Base-by-base conservation (phyloP, 1,140 invertebrate species). In the Nebria ingens region DNA sequence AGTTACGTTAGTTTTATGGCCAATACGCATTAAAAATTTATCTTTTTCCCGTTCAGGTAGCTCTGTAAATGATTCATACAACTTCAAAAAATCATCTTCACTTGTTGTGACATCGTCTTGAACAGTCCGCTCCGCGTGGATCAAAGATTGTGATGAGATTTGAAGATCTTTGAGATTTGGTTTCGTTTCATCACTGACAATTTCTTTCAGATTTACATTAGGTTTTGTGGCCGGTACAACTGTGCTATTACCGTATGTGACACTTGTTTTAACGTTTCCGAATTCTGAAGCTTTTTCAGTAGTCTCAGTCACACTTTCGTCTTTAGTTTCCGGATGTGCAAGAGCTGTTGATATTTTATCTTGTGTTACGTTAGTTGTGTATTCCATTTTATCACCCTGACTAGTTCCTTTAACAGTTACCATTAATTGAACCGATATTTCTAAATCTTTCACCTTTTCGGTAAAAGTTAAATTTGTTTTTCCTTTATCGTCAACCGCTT, bases 61-160 rank as follows among this genome's bases (percentile, higher is more conserved):
- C 17, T 45, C 40, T 12, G 40, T 45, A 17, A 45, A 45, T 11
- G 40, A 45, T 45, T 45, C 40, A 17, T 45, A 45, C 15, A 45
- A 17, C 17, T 45, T 45, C 17, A 45, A 4, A 17, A 45, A 45
- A 4, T 45, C 40, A 9, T 9, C 40, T 45, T 45, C 40, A 17
- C 40, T 45, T 4, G 9, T 11, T 12, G 9, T 9, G 9, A 45
- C 40, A 11, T 45, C 15, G 13, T 29, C 25, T 45, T 45, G 40
- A 12, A 17, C 17, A 9, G 40, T 17, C 4, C 40, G 40, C 17
- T 45, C 40, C 4, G 40, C 40, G 15, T 45, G 40, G 4, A 45
- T 45, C 17, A 45, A 45, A 45, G 40, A 45, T 45, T 45, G 40
- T 45, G 40, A 45, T 12, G 40, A 45, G 17, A 45, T 45, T 17